Evolutionary conservation across 2,888 invertebrate species (phyloP).

Genomic region (Rhaphigaster nebulosa): DNA sequence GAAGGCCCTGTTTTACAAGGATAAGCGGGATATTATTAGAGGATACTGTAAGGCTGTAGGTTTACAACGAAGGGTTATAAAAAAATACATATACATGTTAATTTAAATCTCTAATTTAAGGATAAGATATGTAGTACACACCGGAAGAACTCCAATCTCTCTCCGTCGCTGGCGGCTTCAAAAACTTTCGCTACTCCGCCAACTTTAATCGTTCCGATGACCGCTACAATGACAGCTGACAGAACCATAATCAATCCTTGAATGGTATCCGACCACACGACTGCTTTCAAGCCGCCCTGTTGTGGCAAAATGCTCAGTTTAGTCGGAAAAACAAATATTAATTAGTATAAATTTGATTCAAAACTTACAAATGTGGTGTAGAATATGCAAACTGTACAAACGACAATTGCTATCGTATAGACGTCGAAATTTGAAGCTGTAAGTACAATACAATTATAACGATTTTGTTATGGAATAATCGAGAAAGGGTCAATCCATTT

Average conservation of each 20-base stretch:
- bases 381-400: slow-evolving; percentile 76
- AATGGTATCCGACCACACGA: slow-evolving; percentile 84
- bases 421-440: slow-evolving; percentile 62
- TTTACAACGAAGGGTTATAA: no score
- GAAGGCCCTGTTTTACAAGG: no score
- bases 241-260: slow-evolving; percentile 82
- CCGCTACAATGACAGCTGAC: slow-evolving; percentile 76
- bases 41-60: no score
- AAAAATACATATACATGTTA: no score
- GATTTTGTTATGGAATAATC: no score
- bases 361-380: slow-evolving; percentile 79
- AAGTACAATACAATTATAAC: neutral
- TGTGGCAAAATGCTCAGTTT: neutral
- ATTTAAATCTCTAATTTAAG: no score
- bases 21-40: no score
- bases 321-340: neutral
- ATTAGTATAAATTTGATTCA: neutral
- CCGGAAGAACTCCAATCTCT: slow-evolving; percentile 81
- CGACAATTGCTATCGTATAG: slow-evolving; percentile 70
- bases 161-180: slow-evolving; percentile 74
- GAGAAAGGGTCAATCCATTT: no score
- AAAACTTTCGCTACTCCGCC: slow-evolving; percentile 76
- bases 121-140: slow-evolving; percentile 68
- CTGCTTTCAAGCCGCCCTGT: slow-evolving; percentile 82
- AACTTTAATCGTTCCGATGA: slow-evolving; percentile 76